Evolutionary conservation across 2,888 invertebrate species (phyloP).

Genomic region (Salticus scenicus): DNA sequence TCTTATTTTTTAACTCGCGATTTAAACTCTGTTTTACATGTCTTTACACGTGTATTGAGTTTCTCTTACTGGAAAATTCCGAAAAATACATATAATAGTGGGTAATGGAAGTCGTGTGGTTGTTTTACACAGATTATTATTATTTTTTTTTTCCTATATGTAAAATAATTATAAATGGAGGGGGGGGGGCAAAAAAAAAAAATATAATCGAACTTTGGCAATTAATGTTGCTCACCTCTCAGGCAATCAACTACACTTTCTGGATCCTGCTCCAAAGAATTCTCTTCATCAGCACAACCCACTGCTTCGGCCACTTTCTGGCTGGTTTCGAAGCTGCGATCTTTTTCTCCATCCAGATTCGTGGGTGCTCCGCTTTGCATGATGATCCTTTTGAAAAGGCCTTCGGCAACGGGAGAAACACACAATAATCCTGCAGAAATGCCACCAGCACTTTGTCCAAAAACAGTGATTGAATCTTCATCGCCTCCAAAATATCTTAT

Average conservation of each 20-base stretch:
- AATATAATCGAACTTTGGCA: no score
- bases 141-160: no score
- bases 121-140: no score
- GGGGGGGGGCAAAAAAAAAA: no score
- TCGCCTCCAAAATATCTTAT: constrained; percentile 31
- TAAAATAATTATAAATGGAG: no score
- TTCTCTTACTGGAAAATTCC: no score
- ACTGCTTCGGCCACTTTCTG: constrained; percentile 30
- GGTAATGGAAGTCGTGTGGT: no score
- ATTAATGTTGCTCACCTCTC: constrained; percentile 41
- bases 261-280: background rate
- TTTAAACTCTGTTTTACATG: no score
- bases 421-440: constrained; percentile 22
- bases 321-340: background rate
- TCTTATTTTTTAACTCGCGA: no score
- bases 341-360: constrained; percentile 9
- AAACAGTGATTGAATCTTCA: constrained; percentile 15
- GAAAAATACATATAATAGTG: no score
- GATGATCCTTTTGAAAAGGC: constrained; percentile 30
- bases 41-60: no score
- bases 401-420: constrained; percentile 34
- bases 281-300: constrained; percentile 13
- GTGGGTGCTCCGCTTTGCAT: constrained; percentile 37
- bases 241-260: constrained; percentile 33
- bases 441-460: constrained; percentile 32